phyloP scores from a whole-genome alignment of 2,797 vertebrate genomes.

The Chloroceryle inda region DNA sequence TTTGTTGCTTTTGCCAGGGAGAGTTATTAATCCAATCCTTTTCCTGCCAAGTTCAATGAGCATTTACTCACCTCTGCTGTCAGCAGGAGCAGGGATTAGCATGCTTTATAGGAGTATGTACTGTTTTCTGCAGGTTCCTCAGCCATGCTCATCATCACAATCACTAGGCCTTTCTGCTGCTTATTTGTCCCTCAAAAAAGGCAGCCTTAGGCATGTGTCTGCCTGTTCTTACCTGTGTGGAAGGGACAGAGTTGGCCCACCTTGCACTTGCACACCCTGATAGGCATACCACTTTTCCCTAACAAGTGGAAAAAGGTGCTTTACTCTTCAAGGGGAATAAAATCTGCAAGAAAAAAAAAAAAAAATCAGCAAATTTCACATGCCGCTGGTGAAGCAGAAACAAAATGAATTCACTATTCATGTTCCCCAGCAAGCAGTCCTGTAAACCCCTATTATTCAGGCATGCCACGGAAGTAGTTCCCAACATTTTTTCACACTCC shows the following conservation, averaged over 20 bases:
- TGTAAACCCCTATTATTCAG: background rate
- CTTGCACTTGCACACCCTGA: background rate
- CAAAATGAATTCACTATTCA: background rate
- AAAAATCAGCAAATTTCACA: background rate
- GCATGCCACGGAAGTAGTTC: background rate
- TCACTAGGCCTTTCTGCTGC: background rate
- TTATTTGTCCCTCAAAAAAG: background rate
- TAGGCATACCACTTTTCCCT: background rate
- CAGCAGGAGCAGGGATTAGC: background rate
- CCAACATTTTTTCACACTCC: background rate
- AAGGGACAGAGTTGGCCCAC: background rate
- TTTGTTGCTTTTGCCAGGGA: background rate
- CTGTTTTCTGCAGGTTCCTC: background rate
- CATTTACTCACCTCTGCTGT: background rate
- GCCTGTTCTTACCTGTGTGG: background rate
- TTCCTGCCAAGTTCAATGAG: background rate
- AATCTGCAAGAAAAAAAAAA: background rate
- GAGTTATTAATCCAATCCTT: background rate
- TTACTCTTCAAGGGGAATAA: background rate
- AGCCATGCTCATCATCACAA: accelerated
- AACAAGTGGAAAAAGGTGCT: background rate
- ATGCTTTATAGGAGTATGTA: background rate
- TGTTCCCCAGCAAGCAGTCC: background rate
- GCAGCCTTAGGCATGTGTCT: background rate
- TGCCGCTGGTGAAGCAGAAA: background rate